Evolutionary conservation across 1,140 invertebrate genomes (phyloP).

Genomic region (Lamellibrachia luymesi): DNA sequence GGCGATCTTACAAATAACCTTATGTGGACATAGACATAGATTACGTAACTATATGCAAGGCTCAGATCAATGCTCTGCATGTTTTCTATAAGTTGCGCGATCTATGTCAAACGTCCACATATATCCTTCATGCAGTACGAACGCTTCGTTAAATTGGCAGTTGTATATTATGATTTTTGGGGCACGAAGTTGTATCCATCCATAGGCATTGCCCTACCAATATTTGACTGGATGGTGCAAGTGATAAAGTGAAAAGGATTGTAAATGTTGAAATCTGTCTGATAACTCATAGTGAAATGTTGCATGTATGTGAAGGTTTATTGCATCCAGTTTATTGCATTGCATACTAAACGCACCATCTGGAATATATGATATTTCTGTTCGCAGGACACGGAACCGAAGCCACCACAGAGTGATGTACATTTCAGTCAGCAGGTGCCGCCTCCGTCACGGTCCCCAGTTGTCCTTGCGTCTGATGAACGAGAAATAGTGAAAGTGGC

Average conservation of each 20-base stretch:
- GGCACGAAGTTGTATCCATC: too few species aligned
- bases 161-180: too few species aligned
- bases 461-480: not conserved
- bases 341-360: not conserved
- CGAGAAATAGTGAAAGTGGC: not conserved
- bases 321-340: not conserved
- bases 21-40: too few species aligned
- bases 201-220: too few species aligned
- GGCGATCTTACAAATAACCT: too few species aligned
- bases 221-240: too few species aligned
- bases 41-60: too few species aligned
- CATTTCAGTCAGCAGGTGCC: not conserved
- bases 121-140: too few species aligned
- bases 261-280: not conserved
- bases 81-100: too few species aligned
- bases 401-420: not conserved
- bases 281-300: not conserved
- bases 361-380: not conserved
- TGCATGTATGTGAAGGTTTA: not conserved
- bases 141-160: too few species aligned
- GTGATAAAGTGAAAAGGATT: not conserved
- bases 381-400: not conserved
- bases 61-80: too few species aligned
- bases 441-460: not conserved
- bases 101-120: too few species aligned